Conservation (phyloP, 2,113 vertebrate species). For the Suricata suricatta region DNA sequence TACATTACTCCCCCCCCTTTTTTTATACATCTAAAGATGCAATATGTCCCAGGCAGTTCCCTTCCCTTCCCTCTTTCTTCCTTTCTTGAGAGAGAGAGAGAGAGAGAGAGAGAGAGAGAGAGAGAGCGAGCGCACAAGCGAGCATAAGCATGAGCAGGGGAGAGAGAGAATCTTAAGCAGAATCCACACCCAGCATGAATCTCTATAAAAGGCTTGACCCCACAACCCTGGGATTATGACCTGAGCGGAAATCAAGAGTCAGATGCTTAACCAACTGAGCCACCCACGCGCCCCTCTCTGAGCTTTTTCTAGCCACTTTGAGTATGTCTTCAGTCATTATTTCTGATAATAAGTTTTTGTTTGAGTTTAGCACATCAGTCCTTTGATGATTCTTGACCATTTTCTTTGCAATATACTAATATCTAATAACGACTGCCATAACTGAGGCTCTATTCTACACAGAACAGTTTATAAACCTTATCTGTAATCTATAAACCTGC, state of each 20-base stretch:
- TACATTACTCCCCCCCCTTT: neutral
- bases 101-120: too few species aligned
- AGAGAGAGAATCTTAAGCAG: too few species aligned
- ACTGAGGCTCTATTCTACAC: neutral
- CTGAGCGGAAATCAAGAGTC: too few species aligned
- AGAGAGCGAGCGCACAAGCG: too few species aligned
- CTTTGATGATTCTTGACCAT: slow-evolving; percentile 1
- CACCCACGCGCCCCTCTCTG: neutral
- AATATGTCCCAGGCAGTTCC: neutral
- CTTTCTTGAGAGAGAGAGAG: too few species aligned
- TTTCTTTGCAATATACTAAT: slow-evolving; percentile 29
- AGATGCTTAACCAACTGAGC: too few species aligned
- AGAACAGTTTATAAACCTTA: neutral
- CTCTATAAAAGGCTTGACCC: too few species aligned
- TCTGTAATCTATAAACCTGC: slow-evolving; percentile 17
- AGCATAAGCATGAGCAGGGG: too few species aligned
- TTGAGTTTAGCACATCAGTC: neutral
- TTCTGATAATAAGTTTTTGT: slow-evolving; percentile 21
- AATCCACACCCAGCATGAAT: too few species aligned
- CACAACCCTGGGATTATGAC: too few species aligned
- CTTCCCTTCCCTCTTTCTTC: too few species aligned
- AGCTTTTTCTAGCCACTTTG: neutral
- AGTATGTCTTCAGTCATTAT: slow-evolving; percentile 26
- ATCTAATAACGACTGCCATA: neutral
- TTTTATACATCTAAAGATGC: neutral